These are phyloP conservation scores for Muraenolepis orangiensis DNA, from an alignment of 2,797 vertebrate genomes.

Conservation along the genomic window DNA sequence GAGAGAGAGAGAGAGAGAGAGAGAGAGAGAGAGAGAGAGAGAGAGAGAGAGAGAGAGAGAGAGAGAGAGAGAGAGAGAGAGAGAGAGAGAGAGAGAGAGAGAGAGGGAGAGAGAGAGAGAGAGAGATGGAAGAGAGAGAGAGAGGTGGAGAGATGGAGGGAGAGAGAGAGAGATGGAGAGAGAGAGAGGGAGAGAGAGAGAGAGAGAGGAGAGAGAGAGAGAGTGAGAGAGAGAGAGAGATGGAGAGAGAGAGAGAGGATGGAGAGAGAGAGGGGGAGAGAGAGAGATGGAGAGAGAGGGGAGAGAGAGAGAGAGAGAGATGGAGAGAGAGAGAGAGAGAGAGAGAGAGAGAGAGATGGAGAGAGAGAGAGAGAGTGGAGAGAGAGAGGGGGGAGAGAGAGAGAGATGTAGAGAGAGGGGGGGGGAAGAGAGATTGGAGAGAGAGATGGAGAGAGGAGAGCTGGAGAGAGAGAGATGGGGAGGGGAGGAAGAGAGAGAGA, in stretches of 20 bases:
- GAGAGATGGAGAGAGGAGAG: not conserved
- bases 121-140: not conserved
- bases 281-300: not conserved
- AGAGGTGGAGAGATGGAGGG: not conserved
- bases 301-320: not conserved
- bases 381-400: not conserved
- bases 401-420: not conserved
- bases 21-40: not conserved
- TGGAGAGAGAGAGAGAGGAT: not conserved
- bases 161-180: not conserved
- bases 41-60: not conserved
- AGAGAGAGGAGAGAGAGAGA: not conserved
- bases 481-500: not conserved
- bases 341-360: not conserved
- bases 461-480: too few relatives aligned
- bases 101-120: not conserved
- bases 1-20: not conserved
- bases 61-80: not conserved
- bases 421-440: too few relatives aligned
- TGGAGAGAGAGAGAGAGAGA: constrained; percentile 4
- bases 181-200: not conserved
- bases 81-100: too few relatives aligned
- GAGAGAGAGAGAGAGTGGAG: too few relatives aligned
- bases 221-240: too few relatives aligned
- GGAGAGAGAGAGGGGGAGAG: not conserved